Conservation (phyloP, 2,113 vertebrate genomes). For the Pundamilia nyererei region DNA sequence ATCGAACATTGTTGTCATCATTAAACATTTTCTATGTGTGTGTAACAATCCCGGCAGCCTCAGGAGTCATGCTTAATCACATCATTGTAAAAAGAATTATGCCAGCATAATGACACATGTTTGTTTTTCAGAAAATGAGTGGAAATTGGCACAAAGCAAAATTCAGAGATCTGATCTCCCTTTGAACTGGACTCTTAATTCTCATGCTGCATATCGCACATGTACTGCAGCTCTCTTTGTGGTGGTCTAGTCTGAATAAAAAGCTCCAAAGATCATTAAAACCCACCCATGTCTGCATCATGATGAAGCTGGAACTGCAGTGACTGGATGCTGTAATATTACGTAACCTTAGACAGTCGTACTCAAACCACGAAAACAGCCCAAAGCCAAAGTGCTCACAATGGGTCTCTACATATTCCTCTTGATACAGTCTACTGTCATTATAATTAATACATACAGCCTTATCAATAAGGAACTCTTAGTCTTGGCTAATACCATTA, state of each 20-base stretch:
- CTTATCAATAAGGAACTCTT: not conserved
- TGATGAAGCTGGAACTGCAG: not conserved
- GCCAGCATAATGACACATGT: not conserved
- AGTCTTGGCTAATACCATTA: not conserved
- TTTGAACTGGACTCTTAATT: not conserved
- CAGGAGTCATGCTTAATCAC: not conserved
- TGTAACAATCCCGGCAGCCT: not conserved
- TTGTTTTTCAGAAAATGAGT: not conserved
- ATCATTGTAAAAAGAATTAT: not conserved
- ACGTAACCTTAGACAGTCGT: not conserved
- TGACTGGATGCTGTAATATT: not conserved
- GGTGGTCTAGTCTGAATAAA: not conserved
- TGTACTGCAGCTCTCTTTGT: not conserved
- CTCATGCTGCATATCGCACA: not conserved
- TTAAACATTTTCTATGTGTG: not conserved
- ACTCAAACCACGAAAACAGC: not conserved
- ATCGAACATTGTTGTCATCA: not conserved
- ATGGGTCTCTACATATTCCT: not conserved
- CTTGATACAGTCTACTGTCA: not conserved
- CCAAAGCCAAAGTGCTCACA: not conserved
- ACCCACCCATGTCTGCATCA: not conserved
- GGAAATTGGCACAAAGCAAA: not conserved
- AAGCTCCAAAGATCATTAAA: not conserved
- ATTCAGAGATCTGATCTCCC: not conserved
- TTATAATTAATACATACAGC: not conserved